These are phyloP conservation scores for Trissolcus japonicus DNA, from an alignment of 2,888 invertebrate species.

Conservation along the genomic window DNA sequence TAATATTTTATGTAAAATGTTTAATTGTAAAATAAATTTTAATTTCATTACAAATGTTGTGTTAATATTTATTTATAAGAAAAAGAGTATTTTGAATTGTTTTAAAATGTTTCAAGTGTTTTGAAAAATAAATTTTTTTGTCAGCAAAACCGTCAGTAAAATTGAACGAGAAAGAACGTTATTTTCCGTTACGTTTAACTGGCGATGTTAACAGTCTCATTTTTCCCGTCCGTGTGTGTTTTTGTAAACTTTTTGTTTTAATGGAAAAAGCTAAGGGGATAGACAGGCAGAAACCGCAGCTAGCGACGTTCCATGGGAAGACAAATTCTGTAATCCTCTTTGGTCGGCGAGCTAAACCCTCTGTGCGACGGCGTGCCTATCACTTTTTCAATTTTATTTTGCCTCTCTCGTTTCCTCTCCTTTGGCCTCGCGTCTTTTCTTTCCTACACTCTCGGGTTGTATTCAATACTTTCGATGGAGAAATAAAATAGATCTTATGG, in stretches of 20 bases:
- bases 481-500: slow-evolving; percentile 68
- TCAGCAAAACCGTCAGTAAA: not conserved
- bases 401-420: slow-evolving; percentile 64
- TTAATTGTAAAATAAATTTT: not conserved
- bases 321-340: slow-evolving; percentile 76
- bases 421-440: slow-evolving; percentile 55
- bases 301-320: slow-evolving; percentile 65
- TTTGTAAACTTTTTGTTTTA: slow-evolving; percentile 52
- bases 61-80: no score
- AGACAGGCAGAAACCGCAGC: slow-evolving; percentile 63
- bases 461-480: slow-evolving; percentile 63
- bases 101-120: not conserved
- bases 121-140: not conserved
- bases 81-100: not conserved
- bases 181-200: slow-evolving; percentile 28
- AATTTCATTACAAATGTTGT: no score
- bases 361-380: slow-evolving; percentile 71
- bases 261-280: slow-evolving; percentile 52
- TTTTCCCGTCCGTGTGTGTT: slow-evolving; percentile 26
- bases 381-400: slow-evolving; percentile 60
- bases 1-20: not conserved
- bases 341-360: slow-evolving; percentile 73
- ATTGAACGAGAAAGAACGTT: slow-evolving; percentile 8
- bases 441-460: slow-evolving; percentile 37
- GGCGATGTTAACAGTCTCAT: slow-evolving; percentile 8